Evolutionary conservation across 2,797 vertebrate species (phyloP).

Genomic region (Microctenopoma lineatum): DNA sequence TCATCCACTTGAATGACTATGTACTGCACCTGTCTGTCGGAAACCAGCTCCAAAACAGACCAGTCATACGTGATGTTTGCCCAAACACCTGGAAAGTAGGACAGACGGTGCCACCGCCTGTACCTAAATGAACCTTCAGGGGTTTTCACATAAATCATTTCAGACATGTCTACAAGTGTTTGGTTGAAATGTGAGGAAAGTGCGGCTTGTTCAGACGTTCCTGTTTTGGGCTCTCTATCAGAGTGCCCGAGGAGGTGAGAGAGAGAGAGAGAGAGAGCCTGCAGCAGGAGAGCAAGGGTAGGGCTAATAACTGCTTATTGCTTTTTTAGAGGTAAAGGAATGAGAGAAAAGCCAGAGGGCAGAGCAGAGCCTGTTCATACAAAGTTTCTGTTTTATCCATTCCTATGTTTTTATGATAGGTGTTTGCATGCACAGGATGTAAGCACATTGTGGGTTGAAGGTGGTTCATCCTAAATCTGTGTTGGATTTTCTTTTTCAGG

Average conservation of each 20-base stretch:
- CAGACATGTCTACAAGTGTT: not conserved
- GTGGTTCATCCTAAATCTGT: not conserved
- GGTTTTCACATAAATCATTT: not conserved
- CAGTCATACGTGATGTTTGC: conserved; percentile 8
- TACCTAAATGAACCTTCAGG: not conserved
- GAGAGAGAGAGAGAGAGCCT: not conserved
- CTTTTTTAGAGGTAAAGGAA: not conserved
- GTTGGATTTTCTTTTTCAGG: conserved; percentile 43
- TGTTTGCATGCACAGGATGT: not conserved
- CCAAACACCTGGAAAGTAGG: conserved; percentile 45
- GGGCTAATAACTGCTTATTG: not conserved
- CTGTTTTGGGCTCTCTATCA: too few species aligned
- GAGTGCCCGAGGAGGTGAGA: not conserved
- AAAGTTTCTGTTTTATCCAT: not conserved
- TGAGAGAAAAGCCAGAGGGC: not conserved
- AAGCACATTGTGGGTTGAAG: not conserved
- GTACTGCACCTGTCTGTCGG: conserved; percentile 29
- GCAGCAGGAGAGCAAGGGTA: not conserved
- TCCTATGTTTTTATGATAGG: not conserved
- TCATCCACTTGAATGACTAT: conserved; percentile 7
- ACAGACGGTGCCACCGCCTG: not conserved
- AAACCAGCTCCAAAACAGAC: conserved; percentile 5
- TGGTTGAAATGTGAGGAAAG: not conserved
- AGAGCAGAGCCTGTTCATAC: not conserved
- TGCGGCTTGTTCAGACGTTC: conserved; percentile 41